Conservation (phyloP, 92 coral and sea anemone species). For the Pocillopora grandis region DNA sequence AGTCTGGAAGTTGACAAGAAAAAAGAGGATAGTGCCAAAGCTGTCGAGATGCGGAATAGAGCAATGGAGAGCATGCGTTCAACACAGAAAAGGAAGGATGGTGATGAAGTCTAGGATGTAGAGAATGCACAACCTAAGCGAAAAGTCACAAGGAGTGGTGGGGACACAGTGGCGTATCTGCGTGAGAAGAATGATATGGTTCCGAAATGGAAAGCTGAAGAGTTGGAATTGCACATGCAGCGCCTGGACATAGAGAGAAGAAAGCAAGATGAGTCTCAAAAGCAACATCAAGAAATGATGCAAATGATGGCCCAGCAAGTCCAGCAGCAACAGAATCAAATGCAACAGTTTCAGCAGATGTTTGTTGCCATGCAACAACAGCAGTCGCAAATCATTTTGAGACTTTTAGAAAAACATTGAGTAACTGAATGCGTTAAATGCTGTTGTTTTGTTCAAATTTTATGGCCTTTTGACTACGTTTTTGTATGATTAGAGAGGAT, state of each 20-base stretch:
- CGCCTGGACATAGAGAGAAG: slow-evolving; percentile 44
- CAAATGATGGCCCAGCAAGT: slow-evolving; percentile 37
- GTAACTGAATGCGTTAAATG: background rate
- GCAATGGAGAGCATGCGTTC: slow-evolving; percentile 41
- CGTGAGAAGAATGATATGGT: slow-evolving; percentile 43
- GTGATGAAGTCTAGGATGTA: slow-evolving; percentile 27
- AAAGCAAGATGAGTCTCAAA: slow-evolving; percentile 39
- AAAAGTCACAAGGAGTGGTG: slow-evolving; percentile 22
- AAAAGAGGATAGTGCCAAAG: slow-evolving; percentile 31
- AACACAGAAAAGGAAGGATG: slow-evolving; percentile 30
- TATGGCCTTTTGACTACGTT: slow-evolving; percentile 9
- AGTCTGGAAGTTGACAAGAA: slow-evolving; percentile 25
- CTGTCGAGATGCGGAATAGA: slow-evolving; percentile 40
- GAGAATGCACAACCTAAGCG: slow-evolving; percentile 38
- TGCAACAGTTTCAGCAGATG: slow-evolving; percentile 51
- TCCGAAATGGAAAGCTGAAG: slow-evolving; percentile 53
- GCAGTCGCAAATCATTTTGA: slow-evolving; percentile 45
- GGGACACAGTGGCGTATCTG: slow-evolving; percentile 19
- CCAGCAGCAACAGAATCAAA: slow-evolving; percentile 47
- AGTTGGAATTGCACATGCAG: slow-evolving; percentile 39
- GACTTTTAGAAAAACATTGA: slow-evolving; percentile 26
- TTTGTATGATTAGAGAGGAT: slow-evolving; percentile 18
- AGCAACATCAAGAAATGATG: slow-evolving; percentile 52
- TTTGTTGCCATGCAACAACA: slow-evolving; percentile 40
- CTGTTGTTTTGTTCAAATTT: slow-evolving; percentile 19